These are phyloP conservation scores for Xiphorhynchus elegans DNA, from an alignment of 2,113 vertebrate species.

Conservation along the genomic window DNA sequence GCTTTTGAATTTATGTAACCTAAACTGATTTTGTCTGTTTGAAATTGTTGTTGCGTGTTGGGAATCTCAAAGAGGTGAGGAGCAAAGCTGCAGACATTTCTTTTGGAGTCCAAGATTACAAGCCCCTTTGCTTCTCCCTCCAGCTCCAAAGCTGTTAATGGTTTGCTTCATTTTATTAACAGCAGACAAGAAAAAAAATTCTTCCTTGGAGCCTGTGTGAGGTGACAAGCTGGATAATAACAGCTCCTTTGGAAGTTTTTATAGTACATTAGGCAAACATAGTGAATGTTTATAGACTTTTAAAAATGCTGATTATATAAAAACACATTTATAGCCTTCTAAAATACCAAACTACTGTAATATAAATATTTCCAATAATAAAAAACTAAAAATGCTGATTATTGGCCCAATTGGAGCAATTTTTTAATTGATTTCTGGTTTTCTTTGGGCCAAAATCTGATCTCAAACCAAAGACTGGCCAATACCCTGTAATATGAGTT, in stretches of 20 bases:
- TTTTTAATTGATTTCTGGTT: background rate
- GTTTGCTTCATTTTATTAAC: slow-evolving; percentile 68
- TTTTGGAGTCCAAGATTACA: slow-evolving; percentile 20
- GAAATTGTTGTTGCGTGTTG: slow-evolving; percentile 61
- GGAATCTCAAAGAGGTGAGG: slow-evolving; percentile 65
- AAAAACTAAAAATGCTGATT: slow-evolving; percentile 2
- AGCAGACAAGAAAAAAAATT: slow-evolving; percentile 35
- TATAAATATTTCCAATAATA: slow-evolving; percentile 62
- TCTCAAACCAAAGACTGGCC: background rate
- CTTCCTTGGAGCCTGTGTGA: slow-evolving; percentile 56
- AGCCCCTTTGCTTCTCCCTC: slow-evolving; percentile 28
- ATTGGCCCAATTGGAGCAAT: slow-evolving; percentile 9
- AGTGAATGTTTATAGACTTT: slow-evolving; percentile 63
- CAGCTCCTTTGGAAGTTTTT: slow-evolving; percentile 62
- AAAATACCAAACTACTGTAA: slow-evolving; percentile 43
- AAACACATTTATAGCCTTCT: slow-evolving; percentile 45
- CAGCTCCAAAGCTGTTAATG: slow-evolving; percentile 54
- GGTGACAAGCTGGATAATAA: slow-evolving; percentile 69
- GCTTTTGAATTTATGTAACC: slow-evolving; percentile 70
- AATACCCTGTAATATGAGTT: background rate
- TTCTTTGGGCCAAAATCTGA: background rate
- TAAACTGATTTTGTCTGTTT: slow-evolving; percentile 73
- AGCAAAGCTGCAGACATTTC: slow-evolving; percentile 51
- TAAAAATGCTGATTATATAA: slow-evolving; percentile 55
- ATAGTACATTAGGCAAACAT: slow-evolving; percentile 48